Conservation (phyloP, 23 tunicate species). For the Trididemnum nubilum region DNA sequence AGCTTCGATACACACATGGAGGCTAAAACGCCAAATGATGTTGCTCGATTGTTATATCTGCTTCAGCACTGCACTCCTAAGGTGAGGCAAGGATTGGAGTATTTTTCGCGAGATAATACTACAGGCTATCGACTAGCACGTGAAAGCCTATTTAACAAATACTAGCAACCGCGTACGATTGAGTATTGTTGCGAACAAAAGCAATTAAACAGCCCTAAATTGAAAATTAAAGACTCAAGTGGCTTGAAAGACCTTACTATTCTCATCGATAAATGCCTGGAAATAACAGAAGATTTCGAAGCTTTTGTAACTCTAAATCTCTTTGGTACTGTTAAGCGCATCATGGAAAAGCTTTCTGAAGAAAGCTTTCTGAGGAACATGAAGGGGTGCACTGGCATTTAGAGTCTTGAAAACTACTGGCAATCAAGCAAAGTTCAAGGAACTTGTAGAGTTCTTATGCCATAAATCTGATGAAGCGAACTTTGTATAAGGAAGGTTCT, state of each 20-base stretch:
- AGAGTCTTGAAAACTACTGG: not conserved
- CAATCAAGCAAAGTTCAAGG: not conserved
- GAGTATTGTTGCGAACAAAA: not conserved
- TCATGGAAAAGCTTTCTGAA: not conserved
- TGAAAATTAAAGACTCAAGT: not conserved
- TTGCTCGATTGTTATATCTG: not conserved
- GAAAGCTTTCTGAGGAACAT: not conserved
- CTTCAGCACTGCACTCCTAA: not conserved
- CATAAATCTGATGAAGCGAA: not conserved
- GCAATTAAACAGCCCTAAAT: not conserved
- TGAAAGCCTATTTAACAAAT: not conserved
- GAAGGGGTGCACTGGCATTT: not conserved
- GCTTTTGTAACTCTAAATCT: not conserved
- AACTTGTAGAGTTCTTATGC: not conserved
- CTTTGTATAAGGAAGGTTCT: not conserved
- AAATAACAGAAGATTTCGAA: not conserved
- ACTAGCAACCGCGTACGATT: not conserved
- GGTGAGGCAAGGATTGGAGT: not conserved
- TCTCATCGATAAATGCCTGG: not conserved
- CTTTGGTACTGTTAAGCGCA: not conserved
- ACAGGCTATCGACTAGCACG: not conserved
- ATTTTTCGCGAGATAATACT: not conserved
- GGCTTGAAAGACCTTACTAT: not conserved
- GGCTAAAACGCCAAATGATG: not conserved
- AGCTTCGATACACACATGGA: not conserved